Base-by-base conservation (phyloP, 2,797 vertebrate species). In the Lagodon rhomboides region DNA sequence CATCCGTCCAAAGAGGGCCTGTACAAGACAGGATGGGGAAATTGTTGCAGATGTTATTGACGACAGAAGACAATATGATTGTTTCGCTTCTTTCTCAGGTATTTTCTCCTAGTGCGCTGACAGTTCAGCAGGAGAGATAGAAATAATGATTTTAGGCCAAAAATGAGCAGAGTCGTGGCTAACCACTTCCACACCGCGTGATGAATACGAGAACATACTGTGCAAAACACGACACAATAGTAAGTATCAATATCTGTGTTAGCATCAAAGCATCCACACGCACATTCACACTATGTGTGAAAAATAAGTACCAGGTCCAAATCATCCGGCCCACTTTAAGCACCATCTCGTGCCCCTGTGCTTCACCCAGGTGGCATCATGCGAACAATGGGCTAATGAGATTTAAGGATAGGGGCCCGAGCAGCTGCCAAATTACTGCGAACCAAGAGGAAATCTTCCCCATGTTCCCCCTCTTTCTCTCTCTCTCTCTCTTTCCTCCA, bases 351-450 rank as follows among this genome's bases (percentile, higher is more conserved):
- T 94, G 92, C 94, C 92, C 95, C 94, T 91, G 91, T 62, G 80
- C 82, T 85, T 85, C 88, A 84, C 85, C 87, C 74, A 85, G 93
- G 88, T 94, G 87, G 94, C 95, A 92, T 94, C 96, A 96, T 93
- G 90, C 55, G 76, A 94, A 96, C 96, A 96, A 96, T 95, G 95
- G 92, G 93, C 94, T 97, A 97, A 98, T 98, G 97, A 97, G 96
- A 97, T 97, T 96, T 96, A 97, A 98, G 96, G 95, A 97, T 95
- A 96, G 96, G 94, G 93, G 95, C 84, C 95, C 95, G 95, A 92
- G 91, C 38, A 94, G 94, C 96, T 96, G 94, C 95, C 94, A 95
- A 94, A 95, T 94, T 94, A 94, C 91, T 89, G 92, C 91, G 88
- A 94, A 91, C 88, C 80, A 78, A 83, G 85, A 91, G 94, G 91